Evolutionary conservation across 2,888 invertebrate genomes (phyloP).

Genomic region (Polydrusus cervinus): DNA sequence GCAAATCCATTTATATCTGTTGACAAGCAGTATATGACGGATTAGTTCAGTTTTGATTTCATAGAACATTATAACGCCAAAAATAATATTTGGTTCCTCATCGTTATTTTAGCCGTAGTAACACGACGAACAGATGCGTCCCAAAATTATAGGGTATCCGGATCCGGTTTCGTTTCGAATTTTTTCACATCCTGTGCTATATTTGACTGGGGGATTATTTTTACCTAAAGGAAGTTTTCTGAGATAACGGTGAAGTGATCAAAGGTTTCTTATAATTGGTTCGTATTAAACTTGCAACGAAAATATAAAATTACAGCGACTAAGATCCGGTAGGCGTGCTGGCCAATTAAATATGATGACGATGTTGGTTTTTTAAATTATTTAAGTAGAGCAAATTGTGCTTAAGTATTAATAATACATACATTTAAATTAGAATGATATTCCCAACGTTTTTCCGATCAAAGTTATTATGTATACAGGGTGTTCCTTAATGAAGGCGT

Average conservation of each 20-base stretch:
- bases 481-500: too few relatives aligned
- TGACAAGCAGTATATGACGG: too few relatives aligned
- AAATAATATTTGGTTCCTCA: not conserved
- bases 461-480: too few relatives aligned
- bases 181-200: conserved; percentile 24
- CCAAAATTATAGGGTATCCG: conserved; percentile 6
- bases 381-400: too few relatives aligned
- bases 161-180: not conserved
- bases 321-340: not conserved
- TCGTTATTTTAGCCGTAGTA: not conserved
- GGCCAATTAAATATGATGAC: not conserved
- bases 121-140: conserved; percentile 9
- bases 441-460: too few relatives aligned
- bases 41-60: too few relatives aligned
- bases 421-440: too few relatives aligned
- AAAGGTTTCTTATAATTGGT: not conserved
- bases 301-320: not conserved
- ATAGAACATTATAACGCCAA: too few relatives aligned
- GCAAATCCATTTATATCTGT: too few relatives aligned
- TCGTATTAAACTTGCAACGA: not conserved
- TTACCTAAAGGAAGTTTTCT: conserved; percentile 6
- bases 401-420: too few relatives aligned
- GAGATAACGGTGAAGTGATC: not conserved
- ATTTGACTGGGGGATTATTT: conserved; percentile 6
- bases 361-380: too few relatives aligned